Base-by-base conservation (phyloP, 1,140 invertebrate species). In the Saccostrea cuccullata region DNA sequence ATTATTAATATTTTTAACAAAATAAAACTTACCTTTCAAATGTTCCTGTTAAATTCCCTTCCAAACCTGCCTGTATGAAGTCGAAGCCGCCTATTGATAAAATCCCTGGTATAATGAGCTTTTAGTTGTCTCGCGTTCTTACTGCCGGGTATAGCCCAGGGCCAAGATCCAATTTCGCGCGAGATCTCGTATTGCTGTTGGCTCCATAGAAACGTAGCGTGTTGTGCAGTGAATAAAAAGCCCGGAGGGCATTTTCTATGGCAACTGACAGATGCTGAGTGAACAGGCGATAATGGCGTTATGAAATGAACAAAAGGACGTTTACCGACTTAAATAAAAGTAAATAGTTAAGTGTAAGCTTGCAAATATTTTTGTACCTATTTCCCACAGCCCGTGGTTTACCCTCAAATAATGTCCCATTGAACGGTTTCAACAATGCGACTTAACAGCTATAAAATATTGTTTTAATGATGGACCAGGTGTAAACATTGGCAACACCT, bases 91-190 rank as follows among this genome's bases (percentile, higher is more conserved):
- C 82, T 84, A 84, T 84, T 84, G 82, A 56, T 55, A 84, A 56
- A 56, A 84, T 55, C 40, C 82, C 55, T 15, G n/a, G 17, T 55
- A 84, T 56, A 84, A 84, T 84, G 82, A 84, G 82, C 82, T 84
- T 84, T 84, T 84, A 84, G 40, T 84, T 84, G 82, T 84, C 82
- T 84, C 55, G 84, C 84, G 77, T 60, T 90, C 88, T 82, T 87
- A 89, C 89, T 90, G 60, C 82, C 89, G 89, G 89, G 89, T 88
- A 90, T 88, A 67, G 70, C 88, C 90, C 55, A 20, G 17, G 86
- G 90, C 83, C 86, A 89, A 84, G 82, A 77, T 87, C 77, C 82
- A 87, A 88, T 90, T 89, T 87, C 86, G 88, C 90, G 88, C 89
- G 84, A 88, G 85, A 82, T 89, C 86, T 86, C 56, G 55, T 60